A percentile compares a stretch with the other conserved stretches of the same genome.
Conservation (phyloP, 2,113 vertebrate species). For the Corydoras sp. region DNA sequence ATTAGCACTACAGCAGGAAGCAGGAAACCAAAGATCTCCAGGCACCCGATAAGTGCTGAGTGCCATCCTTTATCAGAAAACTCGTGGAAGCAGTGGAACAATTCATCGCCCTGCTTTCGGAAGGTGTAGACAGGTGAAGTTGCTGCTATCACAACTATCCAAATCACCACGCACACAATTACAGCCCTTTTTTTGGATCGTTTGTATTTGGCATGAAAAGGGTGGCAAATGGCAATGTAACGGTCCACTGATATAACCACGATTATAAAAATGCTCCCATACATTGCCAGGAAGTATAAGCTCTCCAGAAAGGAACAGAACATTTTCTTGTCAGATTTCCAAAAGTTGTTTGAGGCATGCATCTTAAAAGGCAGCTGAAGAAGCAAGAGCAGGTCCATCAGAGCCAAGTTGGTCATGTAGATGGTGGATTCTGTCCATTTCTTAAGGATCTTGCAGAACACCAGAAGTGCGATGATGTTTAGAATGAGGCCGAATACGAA, state of each 20-base stretch:
- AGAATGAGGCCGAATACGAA: slow-evolving; percentile 71
- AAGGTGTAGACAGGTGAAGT: slow-evolving; percentile 62
- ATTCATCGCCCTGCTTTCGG: fast-evolving
- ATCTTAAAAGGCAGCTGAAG: slow-evolving; percentile 77
- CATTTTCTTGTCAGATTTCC: not conserved
- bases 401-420: slow-evolving; percentile 80
- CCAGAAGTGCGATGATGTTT: slow-evolving; percentile 66
- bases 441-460: slow-evolving; percentile 68
- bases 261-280: slow-evolving; percentile 82
- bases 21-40: slow-evolving; percentile 81
- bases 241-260: slow-evolving; percentile 79
- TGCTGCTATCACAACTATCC: slow-evolving; percentile 60
- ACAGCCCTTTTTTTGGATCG: slow-evolving; percentile 66
- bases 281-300: slow-evolving; percentile 80
- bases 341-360: slow-evolving; percentile 46
- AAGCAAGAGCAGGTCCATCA: slow-evolving; percentile 79
- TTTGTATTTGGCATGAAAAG: slow-evolving; percentile 60
- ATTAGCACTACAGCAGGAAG: slow-evolving; percentile 68
- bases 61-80: slow-evolving; percentile 71
- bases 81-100: slow-evolving; percentile 70
- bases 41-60: slow-evolving; percentile 53
- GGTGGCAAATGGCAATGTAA: slow-evolving; percentile 76
- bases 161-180: slow-evolving; percentile 64
- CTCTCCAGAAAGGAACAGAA: slow-evolving; percentile 72
- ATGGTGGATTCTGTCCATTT: slow-evolving; percentile 74